Evolutionary conservation across 23 tunicate species (phyloP).

Genomic region (Phallusia fumigata): DNA sequence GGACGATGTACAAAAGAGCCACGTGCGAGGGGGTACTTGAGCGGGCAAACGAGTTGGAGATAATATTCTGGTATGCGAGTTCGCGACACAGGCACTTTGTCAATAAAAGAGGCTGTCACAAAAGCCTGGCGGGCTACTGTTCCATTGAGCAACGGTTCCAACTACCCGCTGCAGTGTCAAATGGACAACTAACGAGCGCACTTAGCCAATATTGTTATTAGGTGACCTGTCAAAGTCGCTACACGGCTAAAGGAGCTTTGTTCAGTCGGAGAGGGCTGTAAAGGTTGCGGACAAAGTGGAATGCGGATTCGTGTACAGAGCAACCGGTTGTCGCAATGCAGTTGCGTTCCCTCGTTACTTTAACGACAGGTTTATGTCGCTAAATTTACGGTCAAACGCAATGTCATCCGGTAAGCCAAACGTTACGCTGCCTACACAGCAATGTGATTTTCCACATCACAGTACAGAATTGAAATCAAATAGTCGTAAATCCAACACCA

Average conservation of each 20-base stretch:
- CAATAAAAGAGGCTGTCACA: neutral
- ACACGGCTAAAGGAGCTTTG: too few species aligned
- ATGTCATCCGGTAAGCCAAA: too few species aligned
- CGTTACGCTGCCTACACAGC: too few species aligned
- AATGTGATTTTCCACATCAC: too few species aligned
- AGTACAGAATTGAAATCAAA: too few species aligned
- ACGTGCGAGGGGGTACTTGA: slow-evolving; percentile 10
- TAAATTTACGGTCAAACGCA: too few species aligned
- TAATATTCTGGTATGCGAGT: slow-evolving; percentile 11
- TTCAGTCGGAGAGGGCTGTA: neutral
- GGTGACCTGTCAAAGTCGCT: neutral
- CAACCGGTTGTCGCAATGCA: too few species aligned
- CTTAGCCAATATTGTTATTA: neutral
- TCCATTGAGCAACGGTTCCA: neutral
- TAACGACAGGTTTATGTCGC: too few species aligned
- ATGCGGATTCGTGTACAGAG: neutral
- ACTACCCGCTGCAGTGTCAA: neutral
- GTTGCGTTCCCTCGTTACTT: too few species aligned
- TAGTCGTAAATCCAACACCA: too few species aligned
- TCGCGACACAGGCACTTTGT: neutral
- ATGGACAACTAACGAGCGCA: slow-evolving; percentile 1
- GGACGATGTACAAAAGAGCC: neutral
- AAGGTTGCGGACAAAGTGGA: neutral
- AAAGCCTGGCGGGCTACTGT: neutral
- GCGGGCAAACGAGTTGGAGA: neutral